Evolutionary conservation across 2,888 invertebrate genomes (phyloP), one percentile per base, ranked within the genome.

Genomic region (Bimastos eiseni): DNA sequence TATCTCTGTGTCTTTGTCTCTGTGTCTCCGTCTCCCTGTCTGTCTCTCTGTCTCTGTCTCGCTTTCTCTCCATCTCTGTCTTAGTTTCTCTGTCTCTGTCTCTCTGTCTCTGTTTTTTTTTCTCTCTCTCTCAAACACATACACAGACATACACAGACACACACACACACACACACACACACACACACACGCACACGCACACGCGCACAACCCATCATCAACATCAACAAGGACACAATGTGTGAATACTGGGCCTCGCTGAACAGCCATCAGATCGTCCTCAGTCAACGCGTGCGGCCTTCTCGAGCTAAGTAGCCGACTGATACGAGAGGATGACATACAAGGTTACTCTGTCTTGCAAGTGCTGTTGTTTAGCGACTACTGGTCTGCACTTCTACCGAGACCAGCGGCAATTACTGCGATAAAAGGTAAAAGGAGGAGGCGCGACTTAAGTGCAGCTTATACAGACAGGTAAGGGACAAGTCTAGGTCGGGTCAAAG

Each of bases 221-320:
- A 41, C 41, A 11, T 41, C 8, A 11, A 6, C 11, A 70, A 8
- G n/a, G 70, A 70, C 30, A n/a, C n/a, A n/a, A 6, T n/a, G 70
- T 70, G 70, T 6, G 70, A 70, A 70, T 70, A 70, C 70, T 70
- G 70, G 70, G n/a, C n/a, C n/a, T 30, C 30, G n/a, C n/a, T n/a
- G n/a, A n/a, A n/a, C n/a, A n/a, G n/a, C 3, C 70, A 8, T 70
- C 0, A 70, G n/a, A n/a, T 70, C 0, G 70, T n/a, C n/a, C n/a
- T n/a, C 70, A 70, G 70, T 70, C 70, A 70, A 70, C n/a, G 70
- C 70, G 70, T 70, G 70, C 70, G 70, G 70, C 70, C 70, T n/a
- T 70, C 70, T 70, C 70, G 30, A 11, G 70, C 70, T n/a, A n/a
- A 70, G 70, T 70, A n/a, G 13, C 30, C 1, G 70, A 70, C 70